Evolutionary conservation across 1,140 invertebrate genomes (phyloP).

Genomic region (Calosoma granatense): DNA sequence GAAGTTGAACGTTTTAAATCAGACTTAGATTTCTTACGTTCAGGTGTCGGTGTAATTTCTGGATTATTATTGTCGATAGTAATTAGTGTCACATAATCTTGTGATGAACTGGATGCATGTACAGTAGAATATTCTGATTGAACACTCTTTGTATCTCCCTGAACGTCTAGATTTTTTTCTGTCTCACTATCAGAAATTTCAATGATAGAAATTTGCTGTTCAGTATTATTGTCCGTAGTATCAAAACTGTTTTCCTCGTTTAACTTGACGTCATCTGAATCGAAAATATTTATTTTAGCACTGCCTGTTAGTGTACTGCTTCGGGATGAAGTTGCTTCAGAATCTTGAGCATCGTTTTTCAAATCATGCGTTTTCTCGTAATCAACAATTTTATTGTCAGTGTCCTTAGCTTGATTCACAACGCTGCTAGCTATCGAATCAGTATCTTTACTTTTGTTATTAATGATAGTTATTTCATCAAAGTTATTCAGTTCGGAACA

Average conservation of each 20-base stretch:
- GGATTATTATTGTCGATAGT: constrained; percentile 20
- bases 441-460: constrained; percentile 22
- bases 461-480: constrained; percentile 28
- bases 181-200: constrained; percentile 15
- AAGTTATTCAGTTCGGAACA: constrained; percentile 17
- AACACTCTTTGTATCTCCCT: too few species aligned
- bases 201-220: neutral
- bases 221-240: neutral
- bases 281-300: neutral
- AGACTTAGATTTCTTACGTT: constrained; percentile 13
- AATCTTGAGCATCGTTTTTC: neutral
- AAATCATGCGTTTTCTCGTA: neutral
- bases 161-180: constrained; percentile 5
- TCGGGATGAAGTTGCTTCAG: neutral
- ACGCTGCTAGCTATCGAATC: neutral
- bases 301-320: neutral
- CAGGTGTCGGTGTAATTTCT: constrained; percentile 8
- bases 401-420: neutral
- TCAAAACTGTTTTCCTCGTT: neutral
- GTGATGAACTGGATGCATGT: constrained; percentile 4
- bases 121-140: too few species aligned
- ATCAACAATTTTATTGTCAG: neutral
- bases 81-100: constrained; percentile 30
- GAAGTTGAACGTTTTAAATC: too few species aligned
- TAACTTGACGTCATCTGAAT: neutral